Conservation (phyloP, 2,888 invertebrate genomes). For the Nymphalis polychloros region DNA sequence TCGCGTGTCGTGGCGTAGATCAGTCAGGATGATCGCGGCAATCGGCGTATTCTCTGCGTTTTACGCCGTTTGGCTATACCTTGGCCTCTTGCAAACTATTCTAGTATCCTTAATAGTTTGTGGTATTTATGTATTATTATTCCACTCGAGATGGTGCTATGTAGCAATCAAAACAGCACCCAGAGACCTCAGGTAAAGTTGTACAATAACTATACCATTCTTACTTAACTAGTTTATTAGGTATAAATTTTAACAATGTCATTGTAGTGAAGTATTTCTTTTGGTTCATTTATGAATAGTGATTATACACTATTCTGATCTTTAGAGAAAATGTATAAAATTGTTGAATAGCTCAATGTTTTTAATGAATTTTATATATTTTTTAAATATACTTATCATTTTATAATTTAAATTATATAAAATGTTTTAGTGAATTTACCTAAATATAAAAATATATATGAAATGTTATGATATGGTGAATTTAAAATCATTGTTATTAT, state of each 20-base stretch:
- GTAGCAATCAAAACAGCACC: conserved; percentile 87
- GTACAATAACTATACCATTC: conserved; percentile 5
- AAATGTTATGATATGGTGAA: not conserved
- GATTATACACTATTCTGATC: not conserved
- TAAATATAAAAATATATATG: too few species aligned
- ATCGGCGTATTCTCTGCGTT: conserved; percentile 69
- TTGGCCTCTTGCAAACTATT: conserved; percentile 85
- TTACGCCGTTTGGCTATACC: conserved; percentile 71
- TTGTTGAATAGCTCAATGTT: not conserved
- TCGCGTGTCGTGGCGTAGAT: conserved; percentile 76
- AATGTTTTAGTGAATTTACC: too few species aligned
- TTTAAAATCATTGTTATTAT: not conserved
- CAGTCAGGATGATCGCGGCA: conserved; percentile 66
- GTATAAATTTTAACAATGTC: conserved; percentile 2
- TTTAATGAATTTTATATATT: not conserved
- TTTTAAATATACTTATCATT: not conserved
- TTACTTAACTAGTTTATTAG: conserved; percentile 7
- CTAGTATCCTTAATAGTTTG: conserved; percentile 82
- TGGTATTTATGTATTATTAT: conserved; percentile 84
- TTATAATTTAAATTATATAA: not conserved
- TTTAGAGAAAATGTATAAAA: not conserved
- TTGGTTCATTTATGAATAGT: too few species aligned
- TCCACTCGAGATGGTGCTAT: conserved; percentile 89
- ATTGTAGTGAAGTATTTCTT: not conserved
- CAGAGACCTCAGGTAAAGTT: conserved; percentile 86